Evolutionary conservation across 2,113 vertebrate genomes (phyloP).

Genomic region (Embiotoca jacksoni): DNA sequence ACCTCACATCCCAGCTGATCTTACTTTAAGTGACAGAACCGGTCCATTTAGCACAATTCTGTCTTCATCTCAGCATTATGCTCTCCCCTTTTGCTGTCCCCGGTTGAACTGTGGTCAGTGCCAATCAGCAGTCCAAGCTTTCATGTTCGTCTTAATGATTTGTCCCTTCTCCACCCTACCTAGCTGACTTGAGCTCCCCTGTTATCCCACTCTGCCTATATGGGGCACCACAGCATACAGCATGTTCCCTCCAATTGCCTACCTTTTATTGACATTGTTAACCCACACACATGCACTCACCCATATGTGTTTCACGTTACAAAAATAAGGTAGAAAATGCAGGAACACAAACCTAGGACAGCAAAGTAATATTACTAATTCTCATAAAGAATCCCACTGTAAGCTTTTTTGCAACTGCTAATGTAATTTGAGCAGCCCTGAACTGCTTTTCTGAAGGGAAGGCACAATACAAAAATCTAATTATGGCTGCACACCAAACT

Average conservation of each 20-base stretch:
- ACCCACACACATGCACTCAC: neutral
- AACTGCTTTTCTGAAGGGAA: constrained; percentile 51
- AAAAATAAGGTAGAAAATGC: neutral
- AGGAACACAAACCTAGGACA: neutral
- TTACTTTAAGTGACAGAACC: constrained; percentile 63
- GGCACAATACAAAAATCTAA: constrained; percentile 35
- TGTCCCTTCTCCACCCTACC: neutral
- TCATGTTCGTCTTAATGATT: neutral
- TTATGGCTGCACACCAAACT: constrained; percentile 44
- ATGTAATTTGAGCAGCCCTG: constrained; percentile 31
- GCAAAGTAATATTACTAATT: constrained; percentile 3
- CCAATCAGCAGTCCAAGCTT: constrained; percentile 5
- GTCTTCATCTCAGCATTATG: constrained; percentile 10
- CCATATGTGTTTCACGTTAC: neutral
- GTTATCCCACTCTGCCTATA: neutral
- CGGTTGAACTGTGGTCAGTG: constrained; percentile 22
- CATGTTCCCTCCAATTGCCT: neutral
- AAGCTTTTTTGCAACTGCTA: constrained; percentile 18
- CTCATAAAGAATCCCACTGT: constrained; percentile 21
- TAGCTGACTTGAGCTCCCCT: neutral
- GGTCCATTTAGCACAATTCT: constrained; percentile 45
- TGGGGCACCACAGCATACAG: neutral
- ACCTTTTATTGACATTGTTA: neutral
- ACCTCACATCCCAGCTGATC: constrained; percentile 53
- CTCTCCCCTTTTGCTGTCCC: constrained; percentile 10